Base-by-base conservation (phyloP, 2,113 vertebrate species). In the Cheilinus undulatus region DNA sequence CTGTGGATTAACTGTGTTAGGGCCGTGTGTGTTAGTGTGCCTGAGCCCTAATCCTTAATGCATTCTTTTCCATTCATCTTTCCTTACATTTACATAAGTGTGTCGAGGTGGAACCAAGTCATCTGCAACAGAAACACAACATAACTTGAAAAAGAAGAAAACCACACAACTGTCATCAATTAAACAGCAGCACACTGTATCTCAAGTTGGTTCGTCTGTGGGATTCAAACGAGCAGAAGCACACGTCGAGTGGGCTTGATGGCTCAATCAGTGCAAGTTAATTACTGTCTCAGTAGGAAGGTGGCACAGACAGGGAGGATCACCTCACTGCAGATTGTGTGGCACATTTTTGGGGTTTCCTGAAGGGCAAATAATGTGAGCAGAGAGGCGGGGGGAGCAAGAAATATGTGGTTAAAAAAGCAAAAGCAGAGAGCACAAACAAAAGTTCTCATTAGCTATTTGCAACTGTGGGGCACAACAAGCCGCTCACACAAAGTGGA, bases 241-340 rank as follows among this genome's bases (percentile, higher is more conserved):
- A 30, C 78, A 86, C 56, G 26, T 84, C 30, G 71, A 79, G 69
- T 80, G 81, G 53, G 80, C 61, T 83, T 89, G 88, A 89, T 87
- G 86, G 70, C 63, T 89, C 86, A 91, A 91, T 91, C 87, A 88
- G 85, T 66, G 58, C 80, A 77, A 78, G 80, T 91, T 88, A 92
- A 91, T 90, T 88, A 90, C 77, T 66, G 81, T 52, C 86, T 76
- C 88, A 86, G 87, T 42, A 57, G 76, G 90, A 59, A 75, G 48
- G 77, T 73, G 61, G 58, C 52, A 22, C 82, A 82, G 70, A 67
- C 78, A 51, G 75, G 56, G 76, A 78, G 34, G 67, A 78, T 74
- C 69, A 69, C 68, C 82, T 80, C 34, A 1, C 50, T 27, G 45
- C 68, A 80, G 60, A 75, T 62, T 74, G 71, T 34, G 38, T 17